These are phyloP conservation scores for Monochamus saltuarius DNA, from an alignment of 1,140 invertebrate genomes.

Conservation along the genomic window DNA sequence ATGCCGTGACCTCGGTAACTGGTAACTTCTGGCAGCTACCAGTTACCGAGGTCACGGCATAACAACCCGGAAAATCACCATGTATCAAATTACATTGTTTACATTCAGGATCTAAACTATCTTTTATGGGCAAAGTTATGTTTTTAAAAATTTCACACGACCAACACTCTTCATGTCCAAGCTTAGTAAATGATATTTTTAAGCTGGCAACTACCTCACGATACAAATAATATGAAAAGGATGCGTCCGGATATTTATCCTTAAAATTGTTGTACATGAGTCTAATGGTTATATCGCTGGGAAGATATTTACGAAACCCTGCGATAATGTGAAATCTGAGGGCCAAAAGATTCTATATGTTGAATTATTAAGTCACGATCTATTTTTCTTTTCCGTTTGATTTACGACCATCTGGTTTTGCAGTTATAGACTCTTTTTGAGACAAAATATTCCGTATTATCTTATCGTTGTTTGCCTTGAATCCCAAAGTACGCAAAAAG, in stretches of 20 bases:
- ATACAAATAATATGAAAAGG: conserved; percentile 24
- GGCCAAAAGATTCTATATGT: conserved; percentile 19
- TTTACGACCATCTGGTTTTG: too few relatives aligned
- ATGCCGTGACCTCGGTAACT: too few relatives aligned
- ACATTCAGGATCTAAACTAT: conserved; percentile 7
- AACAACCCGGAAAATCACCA: too few relatives aligned
- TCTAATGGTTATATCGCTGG: conserved; percentile 17
- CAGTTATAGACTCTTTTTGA: too few relatives aligned
- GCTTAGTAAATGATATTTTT: conserved; percentile 26
- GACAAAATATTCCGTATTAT: too few relatives aligned
- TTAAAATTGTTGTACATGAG: conserved; percentile 22
- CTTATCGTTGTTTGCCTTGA: too few relatives aligned
- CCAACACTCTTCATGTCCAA: conserved; percentile 25
- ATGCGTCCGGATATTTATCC: conserved; percentile 4
- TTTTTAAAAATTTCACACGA: conserved; percentile 20
- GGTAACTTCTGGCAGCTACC: too few relatives aligned
- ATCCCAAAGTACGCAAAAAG: too few relatives aligned
- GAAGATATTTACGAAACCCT: conserved; percentile 15
- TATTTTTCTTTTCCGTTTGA: too few relatives aligned
- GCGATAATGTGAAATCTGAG: conserved; percentile 17
- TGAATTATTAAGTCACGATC: conserved; percentile 8
- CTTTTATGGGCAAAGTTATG: conserved; percentile 19
- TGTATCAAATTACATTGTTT: conserved; percentile 6
- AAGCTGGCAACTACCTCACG: conserved; percentile 18
- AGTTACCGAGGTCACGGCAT: too few relatives aligned